Evolutionary conservation across 1,140 invertebrate genomes (phyloP).

Genomic region (Papilio xuthus): DNA sequence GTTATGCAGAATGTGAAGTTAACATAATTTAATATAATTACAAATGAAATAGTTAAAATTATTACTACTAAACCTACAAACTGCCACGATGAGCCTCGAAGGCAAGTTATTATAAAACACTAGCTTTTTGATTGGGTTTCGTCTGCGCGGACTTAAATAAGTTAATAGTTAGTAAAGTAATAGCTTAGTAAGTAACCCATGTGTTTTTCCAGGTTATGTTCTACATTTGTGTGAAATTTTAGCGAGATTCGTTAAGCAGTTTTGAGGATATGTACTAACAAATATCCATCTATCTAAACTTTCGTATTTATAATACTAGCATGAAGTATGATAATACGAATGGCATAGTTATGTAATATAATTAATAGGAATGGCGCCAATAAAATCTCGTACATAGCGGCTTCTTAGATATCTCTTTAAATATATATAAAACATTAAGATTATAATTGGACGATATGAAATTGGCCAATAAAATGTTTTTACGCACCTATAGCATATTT

Average conservation of each 20-base stretch:
- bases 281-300: too few relatives aligned
- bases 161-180: too few relatives aligned
- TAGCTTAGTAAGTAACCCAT: too few relatives aligned
- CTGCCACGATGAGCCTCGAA: background rate
- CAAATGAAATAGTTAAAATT: background rate
- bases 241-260: too few relatives aligned
- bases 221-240: too few relatives aligned
- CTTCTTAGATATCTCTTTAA: background rate
- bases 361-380: background rate
- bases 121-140: too few relatives aligned
- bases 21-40: background rate
- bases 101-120: background rate
- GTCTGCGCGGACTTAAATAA: too few relatives aligned
- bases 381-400: background rate
- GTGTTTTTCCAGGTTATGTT: too few relatives aligned
- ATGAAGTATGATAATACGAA: background rate
- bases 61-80: background rate
- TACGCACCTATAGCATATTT: background rate
- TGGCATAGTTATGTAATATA: background rate
- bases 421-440: background rate
- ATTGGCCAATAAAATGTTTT: background rate
- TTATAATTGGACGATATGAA: background rate
- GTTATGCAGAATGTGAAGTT: background rate
- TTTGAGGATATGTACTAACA: too few relatives aligned
- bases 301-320: too few relatives aligned